Evolutionary conservation across 2,113 vertebrate genomes (phyloP), one percentile per base, ranked within the genome.

Genomic region (Axis porcinus): DNA sequence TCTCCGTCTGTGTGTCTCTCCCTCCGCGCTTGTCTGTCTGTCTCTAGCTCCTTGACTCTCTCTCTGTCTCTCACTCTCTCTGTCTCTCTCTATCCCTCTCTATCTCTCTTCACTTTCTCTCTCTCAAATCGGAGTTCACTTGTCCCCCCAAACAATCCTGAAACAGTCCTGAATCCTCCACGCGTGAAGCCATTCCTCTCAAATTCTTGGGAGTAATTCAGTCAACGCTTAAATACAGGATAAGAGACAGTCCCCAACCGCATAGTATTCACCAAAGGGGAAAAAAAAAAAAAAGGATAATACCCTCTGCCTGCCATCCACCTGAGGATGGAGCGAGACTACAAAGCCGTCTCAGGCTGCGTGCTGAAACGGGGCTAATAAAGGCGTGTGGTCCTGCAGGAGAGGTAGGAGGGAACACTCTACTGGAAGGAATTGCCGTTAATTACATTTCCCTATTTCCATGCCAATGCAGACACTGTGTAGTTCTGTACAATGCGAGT

Each of bases 271-370:
- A 40, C 17, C 70, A 74, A 43, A 43, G 8, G 33, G 1, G 0
- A 5, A 2, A 14, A 74, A 19, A 40, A 40, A 40, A 7, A 19
- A 27, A 33, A 64, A 7, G 13, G 2, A 30, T 2, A 3, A 36
- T 21, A 21, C n/a, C 64, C 23, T 30, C 21, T 1, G 36, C 36
- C 70, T 7, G 21, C 7, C 12, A 5, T 3, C 25, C 47, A 3
- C 17, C 4, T 5, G 33, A 47, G 25, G 25, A 50, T 0, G 43
- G 40, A 87, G 6, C 30, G 2, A 36, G 11, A 58, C 1, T 6
- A 15, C 6, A 45, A 5, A 40, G 4, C 1, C 4, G 1, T 5
- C 17, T 55, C 43, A 13, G 1, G 2, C 14, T 4, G 11, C 0
- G 19, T 5, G n/a, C n/a, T 2, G 15, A 28, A 23, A 55, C 0